Percentiles rank a stretch among this genome's conserved stretches.
These are phyloP conservation scores for Timandra comae DNA, from an alignment of 2,888 invertebrate species.

Conservation along the genomic window DNA sequence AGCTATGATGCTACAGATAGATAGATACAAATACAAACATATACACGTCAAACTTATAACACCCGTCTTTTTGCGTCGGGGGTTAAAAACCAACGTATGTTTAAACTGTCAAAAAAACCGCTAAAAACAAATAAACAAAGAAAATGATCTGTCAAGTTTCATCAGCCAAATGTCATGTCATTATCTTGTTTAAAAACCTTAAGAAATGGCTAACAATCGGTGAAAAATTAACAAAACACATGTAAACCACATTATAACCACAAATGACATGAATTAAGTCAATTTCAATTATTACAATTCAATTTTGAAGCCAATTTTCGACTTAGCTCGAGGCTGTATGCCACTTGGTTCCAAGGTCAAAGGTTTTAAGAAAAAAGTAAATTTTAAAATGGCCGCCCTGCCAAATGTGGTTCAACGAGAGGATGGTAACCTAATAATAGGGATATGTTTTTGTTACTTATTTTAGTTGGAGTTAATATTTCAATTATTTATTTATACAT, in stretches of 20 bases:
- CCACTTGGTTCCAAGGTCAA: constrained; percentile 58
- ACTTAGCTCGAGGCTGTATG: constrained; percentile 34
- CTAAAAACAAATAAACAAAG: constrained; percentile 27
- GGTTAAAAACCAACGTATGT: too few species aligned
- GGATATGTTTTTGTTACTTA: too few species aligned
- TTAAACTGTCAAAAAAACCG: too few species aligned
- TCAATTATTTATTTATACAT: too few species aligned
- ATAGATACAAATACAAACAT: too few species aligned
- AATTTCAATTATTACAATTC: constrained; percentile 31
- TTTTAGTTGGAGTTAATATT: too few species aligned
- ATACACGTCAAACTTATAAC: too few species aligned
- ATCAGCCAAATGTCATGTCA: constrained; percentile 46
- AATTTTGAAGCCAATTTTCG: constrained; percentile 25
- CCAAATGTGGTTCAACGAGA: too few species aligned
- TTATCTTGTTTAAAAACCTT: constrained; percentile 10
- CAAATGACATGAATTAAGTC: constrained; percentile 36
- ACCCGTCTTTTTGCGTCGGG: too few species aligned
- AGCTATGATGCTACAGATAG: too few species aligned
- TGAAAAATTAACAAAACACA: constrained; percentile 7
- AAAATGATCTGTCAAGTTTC: constrained; percentile 38
- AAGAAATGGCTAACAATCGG: constrained; percentile 4
- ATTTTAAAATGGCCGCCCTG: constrained; percentile 19
- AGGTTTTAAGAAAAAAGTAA: constrained; percentile 38
- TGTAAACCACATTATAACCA: constrained; percentile 21
- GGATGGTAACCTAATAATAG: too few species aligned